These are phyloP conservation scores for Ceratosolen fusciceps DNA, from an alignment of 1,140 invertebrate species.

Conservation along the genomic window DNA sequence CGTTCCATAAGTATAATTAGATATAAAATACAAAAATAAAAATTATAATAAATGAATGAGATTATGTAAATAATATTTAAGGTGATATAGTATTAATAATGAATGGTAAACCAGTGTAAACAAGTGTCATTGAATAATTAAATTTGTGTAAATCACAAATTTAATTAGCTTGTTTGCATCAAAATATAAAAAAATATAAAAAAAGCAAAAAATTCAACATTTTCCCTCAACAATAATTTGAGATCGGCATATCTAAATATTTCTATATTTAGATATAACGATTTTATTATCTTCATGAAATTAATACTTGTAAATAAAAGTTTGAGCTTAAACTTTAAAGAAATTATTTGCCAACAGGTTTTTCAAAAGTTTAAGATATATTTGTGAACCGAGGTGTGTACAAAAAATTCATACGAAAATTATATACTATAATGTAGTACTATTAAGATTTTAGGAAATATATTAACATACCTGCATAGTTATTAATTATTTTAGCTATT, in stretches of 20 bases:
- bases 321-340: background rate
- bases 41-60: slow-evolving; percentile 20
- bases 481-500: background rate
- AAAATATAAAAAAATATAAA: background rate
- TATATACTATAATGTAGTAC: slow-evolving; percentile 6
- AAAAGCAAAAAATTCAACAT: background rate
- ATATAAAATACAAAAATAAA: slow-evolving; percentile 7
- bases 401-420: slow-evolving; percentile 17
- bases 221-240: background rate
- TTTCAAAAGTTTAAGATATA: background rate
- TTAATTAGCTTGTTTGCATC: slow-evolving; percentile 10
- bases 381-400: slow-evolving; percentile 26
- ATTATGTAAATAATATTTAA: slow-evolving; percentile 47
- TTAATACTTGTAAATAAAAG: slow-evolving; percentile 47
- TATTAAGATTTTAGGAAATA: background rate
- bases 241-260: slow-evolving; percentile 47
- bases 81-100: slow-evolving; percentile 22
- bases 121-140: slow-evolving; percentile 27
- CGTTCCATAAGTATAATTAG: background rate
- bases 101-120: slow-evolving; percentile 24
- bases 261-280: slow-evolving; percentile 16
- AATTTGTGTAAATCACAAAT: slow-evolving; percentile 27
- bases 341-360: background rate
- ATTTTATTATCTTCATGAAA: slow-evolving; percentile 18
- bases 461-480: background rate